Evolutionary conservation across 2,888 invertebrate species (phyloP).

Genomic region (Dryocosmus kuriphilus): DNA sequence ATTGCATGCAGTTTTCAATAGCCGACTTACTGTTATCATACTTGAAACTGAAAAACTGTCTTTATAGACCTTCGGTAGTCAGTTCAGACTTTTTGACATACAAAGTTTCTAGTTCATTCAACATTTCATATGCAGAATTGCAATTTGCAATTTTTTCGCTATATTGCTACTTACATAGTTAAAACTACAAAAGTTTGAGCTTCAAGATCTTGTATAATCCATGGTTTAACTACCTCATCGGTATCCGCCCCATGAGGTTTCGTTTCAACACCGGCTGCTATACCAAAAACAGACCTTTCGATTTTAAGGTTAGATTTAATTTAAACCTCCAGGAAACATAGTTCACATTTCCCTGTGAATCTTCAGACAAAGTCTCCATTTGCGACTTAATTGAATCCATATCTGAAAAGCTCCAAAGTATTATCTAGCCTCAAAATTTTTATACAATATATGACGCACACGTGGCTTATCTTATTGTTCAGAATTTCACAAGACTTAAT

Average conservation of each 20-base stretch:
- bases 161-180: slow-evolving; percentile 55
- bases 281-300: slow-evolving; percentile 45
- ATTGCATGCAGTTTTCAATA: slow-evolving; percentile 58
- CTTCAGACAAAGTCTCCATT: too few species aligned
- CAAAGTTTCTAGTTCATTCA: slow-evolving; percentile 49
- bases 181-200: slow-evolving; percentile 61
- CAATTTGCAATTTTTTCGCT: slow-evolving; percentile 56
- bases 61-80: slow-evolving; percentile 52
- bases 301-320: slow-evolving; percentile 52
- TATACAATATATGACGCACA: too few species aligned
- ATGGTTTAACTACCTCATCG: slow-evolving; percentile 46
- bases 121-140: slow-evolving; percentile 50
- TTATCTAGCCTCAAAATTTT: too few species aligned
- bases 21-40: slow-evolving; percentile 56
- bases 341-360: too few species aligned
- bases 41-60: slow-evolving; percentile 58
- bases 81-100: slow-evolving; percentile 54
- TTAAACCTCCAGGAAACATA: slow-evolving; percentile 50
- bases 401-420: too few species aligned
- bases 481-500: too few species aligned
- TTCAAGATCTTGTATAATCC: slow-evolving; percentile 61
- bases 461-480: too few species aligned
- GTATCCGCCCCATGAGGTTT: slow-evolving; percentile 56
- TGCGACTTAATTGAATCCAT: too few species aligned
- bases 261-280: slow-evolving; percentile 42